These are phyloP conservation scores for Acromyrmex charruanus DNA, from an alignment of 1,140 invertebrate species.

Conservation along the genomic window DNA sequence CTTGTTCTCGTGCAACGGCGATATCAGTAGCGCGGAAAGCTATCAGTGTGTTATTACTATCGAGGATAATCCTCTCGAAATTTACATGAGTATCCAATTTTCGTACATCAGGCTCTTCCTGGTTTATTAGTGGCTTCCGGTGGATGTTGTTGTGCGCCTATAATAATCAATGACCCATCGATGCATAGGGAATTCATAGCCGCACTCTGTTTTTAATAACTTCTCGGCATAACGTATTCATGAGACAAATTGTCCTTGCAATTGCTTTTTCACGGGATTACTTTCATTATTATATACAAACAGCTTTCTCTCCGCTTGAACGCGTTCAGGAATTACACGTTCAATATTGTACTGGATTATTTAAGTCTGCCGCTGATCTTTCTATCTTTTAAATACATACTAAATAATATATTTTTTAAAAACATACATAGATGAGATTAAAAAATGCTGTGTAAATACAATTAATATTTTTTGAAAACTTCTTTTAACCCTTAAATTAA, in stretches of 20 bases:
- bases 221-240: conserved; percentile 17
- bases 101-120: conserved; percentile 55
- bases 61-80: conserved; percentile 43
- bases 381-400: not conserved
- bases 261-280: conserved; percentile 3
- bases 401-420: too few species aligned
- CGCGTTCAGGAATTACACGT: conserved; percentile 6
- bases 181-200: conserved; percentile 32
- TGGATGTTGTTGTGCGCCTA: conserved; percentile 28
- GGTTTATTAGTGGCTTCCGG: conserved; percentile 43
- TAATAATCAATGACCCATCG: conserved; percentile 44
- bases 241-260: conserved; percentile 29
- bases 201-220: conserved; percentile 33
- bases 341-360: not conserved
- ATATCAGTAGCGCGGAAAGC: conserved; percentile 50
- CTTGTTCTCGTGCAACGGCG: conserved; percentile 2
- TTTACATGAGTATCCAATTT: conserved; percentile 69
- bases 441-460: not conserved
- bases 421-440: not conserved
- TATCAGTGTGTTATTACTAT: conserved; percentile 64
- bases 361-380: not conserved
- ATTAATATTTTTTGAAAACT: not conserved
- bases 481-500: too few species aligned
- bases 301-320: not conserved
- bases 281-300: conserved; percentile 11